Evolutionary conservation across 2,797 vertebrate genomes (phyloP).

Genomic region (Myotis myotis): DNA sequence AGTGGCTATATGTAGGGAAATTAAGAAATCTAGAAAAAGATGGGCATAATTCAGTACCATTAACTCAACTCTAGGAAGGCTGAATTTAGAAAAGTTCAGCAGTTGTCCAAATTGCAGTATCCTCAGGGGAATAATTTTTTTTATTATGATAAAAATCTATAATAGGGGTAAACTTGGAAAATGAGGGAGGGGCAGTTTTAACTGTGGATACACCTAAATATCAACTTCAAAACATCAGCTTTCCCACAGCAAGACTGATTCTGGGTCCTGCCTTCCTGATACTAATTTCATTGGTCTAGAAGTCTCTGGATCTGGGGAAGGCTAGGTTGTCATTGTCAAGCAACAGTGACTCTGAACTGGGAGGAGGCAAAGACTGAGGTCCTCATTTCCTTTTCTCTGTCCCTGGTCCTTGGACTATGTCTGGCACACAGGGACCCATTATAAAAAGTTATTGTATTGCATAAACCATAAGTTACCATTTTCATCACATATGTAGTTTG

Average conservation of each 20-base stretch:
- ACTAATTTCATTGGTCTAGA: background rate
- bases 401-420: background rate
- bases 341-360: background rate
- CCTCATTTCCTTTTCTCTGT: background rate
- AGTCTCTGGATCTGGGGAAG: background rate
- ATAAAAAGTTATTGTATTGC: background rate
- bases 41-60: background rate
- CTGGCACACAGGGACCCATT: background rate
- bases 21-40: background rate
- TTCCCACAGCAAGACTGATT: background rate
- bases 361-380: background rate
- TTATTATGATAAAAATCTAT: background rate
- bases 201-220: background rate
- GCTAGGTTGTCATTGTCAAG: background rate
- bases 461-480: background rate
- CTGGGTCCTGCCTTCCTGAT: background rate
- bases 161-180: background rate
- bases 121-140: background rate
- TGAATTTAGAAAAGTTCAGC: background rate
- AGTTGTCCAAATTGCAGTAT: background rate
- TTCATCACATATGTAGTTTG: background rate
- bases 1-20: background rate
- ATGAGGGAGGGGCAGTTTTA: background rate
- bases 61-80: background rate
- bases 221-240: background rate